These are phyloP conservation scores for Orchesella flavescens DNA, from an alignment of 2,888 invertebrate species.

Conservation along the genomic window DNA sequence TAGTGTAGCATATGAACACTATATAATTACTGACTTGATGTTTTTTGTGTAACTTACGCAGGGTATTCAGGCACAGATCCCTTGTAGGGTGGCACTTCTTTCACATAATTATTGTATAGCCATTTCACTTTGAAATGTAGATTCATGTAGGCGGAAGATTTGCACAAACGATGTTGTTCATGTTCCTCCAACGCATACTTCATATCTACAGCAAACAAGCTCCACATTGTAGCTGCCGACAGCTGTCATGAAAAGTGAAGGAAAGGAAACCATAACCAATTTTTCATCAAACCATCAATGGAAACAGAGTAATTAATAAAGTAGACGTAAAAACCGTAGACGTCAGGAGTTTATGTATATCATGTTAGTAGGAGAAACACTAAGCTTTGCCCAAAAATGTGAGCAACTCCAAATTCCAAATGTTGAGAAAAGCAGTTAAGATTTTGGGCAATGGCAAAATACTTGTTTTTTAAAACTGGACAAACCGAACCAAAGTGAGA, in stretches of 20 bases:
- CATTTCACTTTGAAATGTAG: slow-evolving; percentile 99
- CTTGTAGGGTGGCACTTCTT: slow-evolving; percentile 97
- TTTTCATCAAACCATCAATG: slow-evolving; percentile 57
- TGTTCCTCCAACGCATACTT: slow-evolving; percentile 99
- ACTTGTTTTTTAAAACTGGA: too few relatives aligned
- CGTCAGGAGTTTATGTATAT: slow-evolving; percentile 21
- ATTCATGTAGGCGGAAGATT: slow-evolving; percentile 99
- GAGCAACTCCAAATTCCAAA: background rate
- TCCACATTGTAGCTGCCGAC: slow-evolving; percentile 98
- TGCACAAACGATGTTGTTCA: slow-evolving; percentile 94
- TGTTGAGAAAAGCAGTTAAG: background rate
- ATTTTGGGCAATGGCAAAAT: background rate
- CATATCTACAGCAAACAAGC: slow-evolving; percentile 95
- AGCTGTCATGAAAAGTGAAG: slow-evolving; percentile 78
- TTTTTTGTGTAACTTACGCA: slow-evolving; percentile 78
- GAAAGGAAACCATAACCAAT: slow-evolving; percentile 49
- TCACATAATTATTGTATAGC: slow-evolving; percentile 97
- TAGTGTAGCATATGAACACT: background rate
- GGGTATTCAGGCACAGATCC: slow-evolving; percentile 98
- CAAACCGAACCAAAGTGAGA: too few relatives aligned
- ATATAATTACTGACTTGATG: background rate
- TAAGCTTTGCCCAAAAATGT: slow-evolving; percentile 49
- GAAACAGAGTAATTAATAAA: slow-evolving; percentile 52
- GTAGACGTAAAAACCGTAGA: slow-evolving; percentile 13
- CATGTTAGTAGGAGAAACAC: background rate